These are phyloP conservation scores for Apodemia zela DNA, from an alignment of 2,888 invertebrate species.

Conservation along the genomic window DNA sequence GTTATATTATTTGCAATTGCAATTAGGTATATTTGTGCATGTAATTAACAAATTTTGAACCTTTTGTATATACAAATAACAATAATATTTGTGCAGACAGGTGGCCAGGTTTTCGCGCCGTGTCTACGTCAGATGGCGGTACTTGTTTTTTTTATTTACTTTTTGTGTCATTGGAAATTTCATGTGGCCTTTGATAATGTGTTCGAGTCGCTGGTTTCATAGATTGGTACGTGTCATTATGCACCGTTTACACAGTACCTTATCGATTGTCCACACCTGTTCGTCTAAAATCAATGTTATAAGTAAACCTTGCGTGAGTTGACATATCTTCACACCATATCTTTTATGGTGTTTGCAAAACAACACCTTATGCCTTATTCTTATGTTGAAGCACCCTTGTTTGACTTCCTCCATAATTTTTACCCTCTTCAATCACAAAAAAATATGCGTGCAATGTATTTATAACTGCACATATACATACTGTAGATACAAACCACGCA, in stretches of 20 bases:
- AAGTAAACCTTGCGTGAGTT: no score
- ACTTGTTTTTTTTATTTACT: constrained; percentile 44
- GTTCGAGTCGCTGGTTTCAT: constrained; percentile 20
- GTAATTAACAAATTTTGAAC: constrained; percentile 37
- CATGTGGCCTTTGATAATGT: constrained; percentile 26
- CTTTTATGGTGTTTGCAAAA: no score
- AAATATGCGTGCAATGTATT: no score
- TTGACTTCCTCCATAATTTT: no score
- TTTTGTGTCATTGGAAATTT: constrained; percentile 33
- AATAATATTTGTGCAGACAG: constrained; percentile 68
- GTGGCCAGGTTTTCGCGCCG: constrained; percentile 66
- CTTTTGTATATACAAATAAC: constrained; percentile 30
- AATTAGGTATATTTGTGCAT: constrained; percentile 11
- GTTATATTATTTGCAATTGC: not conserved
- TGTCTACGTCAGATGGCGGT: constrained; percentile 62
- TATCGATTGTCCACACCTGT: not conserved
- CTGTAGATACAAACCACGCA: no score
- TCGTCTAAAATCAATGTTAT: not conserved
- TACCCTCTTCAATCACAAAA: no score
- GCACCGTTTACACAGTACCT: not conserved
- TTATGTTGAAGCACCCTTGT: no score
- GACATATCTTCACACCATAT: no score
- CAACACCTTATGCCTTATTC: no score
- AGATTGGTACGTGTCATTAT: constrained; percentile 18
- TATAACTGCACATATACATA: no score